Percentiles rank a stretch among this genome's conserved stretches.
Evolutionary conservation across 2,113 vertebrate species (phyloP).

Genomic region (Chitala chitala): DNA sequence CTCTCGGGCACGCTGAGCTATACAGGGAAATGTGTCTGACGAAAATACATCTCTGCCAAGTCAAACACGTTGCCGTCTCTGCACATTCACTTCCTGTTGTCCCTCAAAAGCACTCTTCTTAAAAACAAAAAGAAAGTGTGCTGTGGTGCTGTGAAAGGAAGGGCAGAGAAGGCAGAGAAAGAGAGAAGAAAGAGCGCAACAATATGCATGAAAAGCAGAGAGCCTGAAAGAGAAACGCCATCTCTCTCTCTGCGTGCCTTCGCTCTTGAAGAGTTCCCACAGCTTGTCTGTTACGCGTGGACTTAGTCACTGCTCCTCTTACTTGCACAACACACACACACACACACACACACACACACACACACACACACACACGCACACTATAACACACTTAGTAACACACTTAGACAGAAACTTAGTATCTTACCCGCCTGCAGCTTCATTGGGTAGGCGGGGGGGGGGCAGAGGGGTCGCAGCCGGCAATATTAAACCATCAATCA

Average conservation of each 20-base stretch:
- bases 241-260: neutral
- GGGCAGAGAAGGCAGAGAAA: slow-evolving; percentile 1
- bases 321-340: slow-evolving; percentile 21
- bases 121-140: too few relatives aligned
- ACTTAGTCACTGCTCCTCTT: neutral
- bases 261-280: neutral
- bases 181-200: neutral
- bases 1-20: neutral
- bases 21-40: neutral
- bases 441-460: slow-evolving; percentile 63
- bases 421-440: slow-evolving; percentile 67
- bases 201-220: neutral
- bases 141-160: neutral
- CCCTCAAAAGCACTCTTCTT: neutral
- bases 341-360: slow-evolving; percentile 7
- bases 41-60: neutral
- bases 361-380: slow-evolving; percentile 15
- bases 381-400: slow-evolving; percentile 18
- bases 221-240: neutral
- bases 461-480: slow-evolving; percentile 71
- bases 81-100: neutral
- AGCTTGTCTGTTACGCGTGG: neutral
- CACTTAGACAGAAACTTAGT: slow-evolving; percentile 33
- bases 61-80: neutral
- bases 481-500: slow-evolving; percentile 82